Conservation (phyloP, 30 jellyfish, hydroid and myxozoan genomes). For the Nemopilema nomurai region DNA sequence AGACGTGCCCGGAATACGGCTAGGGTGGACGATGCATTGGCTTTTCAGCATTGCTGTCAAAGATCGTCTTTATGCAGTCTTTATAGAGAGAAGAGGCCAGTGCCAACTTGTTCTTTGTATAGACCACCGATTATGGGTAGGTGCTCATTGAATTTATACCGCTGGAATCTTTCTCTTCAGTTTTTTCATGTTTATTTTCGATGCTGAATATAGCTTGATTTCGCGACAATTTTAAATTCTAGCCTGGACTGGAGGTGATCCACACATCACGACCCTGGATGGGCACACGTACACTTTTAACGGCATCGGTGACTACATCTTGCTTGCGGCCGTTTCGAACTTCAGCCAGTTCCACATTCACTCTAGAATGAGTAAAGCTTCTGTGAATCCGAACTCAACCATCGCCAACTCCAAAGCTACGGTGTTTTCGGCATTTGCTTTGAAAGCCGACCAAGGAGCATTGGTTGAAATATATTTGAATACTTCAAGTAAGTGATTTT, state of each 20-base stretch:
- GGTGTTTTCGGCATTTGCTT: slow-evolving; percentile 54
- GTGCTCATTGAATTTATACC: not conserved
- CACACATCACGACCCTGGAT: slow-evolving; percentile 74
- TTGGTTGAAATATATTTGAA: slow-evolving; percentile 34
- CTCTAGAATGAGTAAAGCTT: slow-evolving; percentile 42
- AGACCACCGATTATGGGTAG: slow-evolving; percentile 25
- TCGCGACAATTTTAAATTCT: not conserved
- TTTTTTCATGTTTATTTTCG: not conserved
- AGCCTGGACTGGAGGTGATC: slow-evolving; percentile 77
- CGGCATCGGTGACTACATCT: slow-evolving; percentile 65
- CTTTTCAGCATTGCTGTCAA: slow-evolving; percentile 28
- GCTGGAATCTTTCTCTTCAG: not conserved
- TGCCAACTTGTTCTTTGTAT: slow-evolving; percentile 33
- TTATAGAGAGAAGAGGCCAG: slow-evolving; percentile 35
- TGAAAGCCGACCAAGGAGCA: slow-evolving; percentile 6
- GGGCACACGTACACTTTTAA: slow-evolving; percentile 70
- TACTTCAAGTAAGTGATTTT: slow-evolving; percentile 24
- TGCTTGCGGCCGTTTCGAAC: slow-evolving; percentile 16
- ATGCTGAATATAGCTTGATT: not conserved
- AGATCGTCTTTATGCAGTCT: slow-evolving; percentile 16
- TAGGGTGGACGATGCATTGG: slow-evolving; percentile 8
- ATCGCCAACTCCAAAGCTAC: slow-evolving; percentile 44
- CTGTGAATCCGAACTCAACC: slow-evolving; percentile 4
- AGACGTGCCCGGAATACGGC: slow-evolving; percentile 1
- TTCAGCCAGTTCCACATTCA: slow-evolving; percentile 28